Base-by-base conservation (phyloP, 2,888 invertebrate genomes). In the Eupithecia vulgata region DNA sequence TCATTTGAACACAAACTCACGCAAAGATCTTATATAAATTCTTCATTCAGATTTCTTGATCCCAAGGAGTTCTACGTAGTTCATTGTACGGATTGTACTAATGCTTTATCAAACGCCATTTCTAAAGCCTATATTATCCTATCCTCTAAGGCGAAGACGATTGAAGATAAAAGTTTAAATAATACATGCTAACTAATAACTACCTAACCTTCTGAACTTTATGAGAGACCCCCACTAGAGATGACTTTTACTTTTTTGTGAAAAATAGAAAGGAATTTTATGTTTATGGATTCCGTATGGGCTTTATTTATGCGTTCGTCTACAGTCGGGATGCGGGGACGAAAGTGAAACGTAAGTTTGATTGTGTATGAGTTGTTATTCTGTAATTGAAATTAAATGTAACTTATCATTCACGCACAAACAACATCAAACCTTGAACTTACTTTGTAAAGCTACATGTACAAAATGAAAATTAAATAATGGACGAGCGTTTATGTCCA, bases 161-260 rank as follows among this genome's bases (percentile, higher is more conserved):
- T 61, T 30, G 61, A 17, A 61, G 34, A 34, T 59, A 30, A 59
- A 59, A 61, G 8, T 61, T 61, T 66, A 71, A 68, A 61, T 71
- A 74, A 70, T 70, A 45, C 42, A 64, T 74, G 67, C 34, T 57
- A 25, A 61, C 34, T 65, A 37, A 8, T 65, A 65, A 40, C 61
- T 68, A 75, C 45, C 70, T 71, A 67, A 75, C 42, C 72, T 71
- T 61, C 71, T 67, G 62, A 73, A 71, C 75, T 75, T 73, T 68
- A 73, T 67, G 66, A 72, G 66, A 73, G 78, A 76, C 78, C 78
- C 76, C 79, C 79, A 76, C 76, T 76, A 69, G 73, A 71, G 75
- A 73, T 57, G 42, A 74, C 73, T 74, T 72, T 75, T 73, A 76
- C 73, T 74, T 75, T 71, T 71, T 70, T 48, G 66, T 65, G 73